These are phyloP conservation scores for Laticauda laticaudata DNA, from an alignment of 2,113 vertebrate species.

Conservation along the genomic window DNA sequence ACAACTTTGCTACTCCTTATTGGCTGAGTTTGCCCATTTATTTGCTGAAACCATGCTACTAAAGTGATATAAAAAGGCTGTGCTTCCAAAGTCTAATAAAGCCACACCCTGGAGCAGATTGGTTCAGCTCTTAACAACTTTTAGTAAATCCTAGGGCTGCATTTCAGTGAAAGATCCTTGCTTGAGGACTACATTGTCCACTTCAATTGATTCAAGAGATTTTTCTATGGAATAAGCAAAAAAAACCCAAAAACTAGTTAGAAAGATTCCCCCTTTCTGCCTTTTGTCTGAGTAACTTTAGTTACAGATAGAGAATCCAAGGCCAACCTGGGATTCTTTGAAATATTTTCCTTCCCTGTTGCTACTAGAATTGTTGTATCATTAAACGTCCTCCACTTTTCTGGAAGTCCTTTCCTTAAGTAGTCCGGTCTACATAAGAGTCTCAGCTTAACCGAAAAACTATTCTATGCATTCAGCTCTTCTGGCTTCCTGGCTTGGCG, in stretches of 20 bases:
- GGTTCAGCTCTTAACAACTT: neutral
- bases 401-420: neutral
- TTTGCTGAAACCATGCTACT: neutral
- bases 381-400: neutral
- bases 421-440: neutral
- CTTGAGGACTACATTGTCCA: neutral
- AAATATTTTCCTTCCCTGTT: neutral
- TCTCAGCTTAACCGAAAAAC: neutral
- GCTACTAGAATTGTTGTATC: neutral
- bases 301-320: neutral
- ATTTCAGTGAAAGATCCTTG: neutral
- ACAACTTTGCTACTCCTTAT: neutral
- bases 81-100: neutral
- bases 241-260: neutral
- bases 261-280: neutral
- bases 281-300: neutral
- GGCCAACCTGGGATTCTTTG: neutral
- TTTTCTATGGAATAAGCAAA: neutral
- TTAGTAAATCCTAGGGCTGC: neutral
- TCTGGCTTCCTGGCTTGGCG: neutral
- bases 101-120: neutral
- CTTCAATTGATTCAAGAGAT: neutral
- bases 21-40: neutral
- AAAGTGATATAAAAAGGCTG: neutral
- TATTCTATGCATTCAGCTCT: neutral